A percentile compares a stretch with the other conserved stretches of the same genome.
These are phyloP conservation scores for Parambassis ranga DNA, from an alignment of 2,797 vertebrate species.

Conservation along the genomic window DNA sequence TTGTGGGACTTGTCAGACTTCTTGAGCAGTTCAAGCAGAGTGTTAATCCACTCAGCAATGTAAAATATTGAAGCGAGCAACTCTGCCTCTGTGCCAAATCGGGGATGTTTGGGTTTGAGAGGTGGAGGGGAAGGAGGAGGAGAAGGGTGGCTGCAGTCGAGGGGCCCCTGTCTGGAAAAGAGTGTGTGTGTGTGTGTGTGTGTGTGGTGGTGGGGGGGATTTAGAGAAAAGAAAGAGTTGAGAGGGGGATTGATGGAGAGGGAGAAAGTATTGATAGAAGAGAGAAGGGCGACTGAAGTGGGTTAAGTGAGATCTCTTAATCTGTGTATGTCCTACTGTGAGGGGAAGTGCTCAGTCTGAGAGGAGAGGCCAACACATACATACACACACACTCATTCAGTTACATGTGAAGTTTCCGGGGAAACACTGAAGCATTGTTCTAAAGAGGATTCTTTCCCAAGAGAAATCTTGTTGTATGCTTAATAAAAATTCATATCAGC, in stretches of 20 bases:
- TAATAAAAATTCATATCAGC: slow-evolving; percentile 17
- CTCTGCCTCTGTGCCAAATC: slow-evolving; percentile 9
- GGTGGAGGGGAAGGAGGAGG: neutral
- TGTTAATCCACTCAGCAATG: slow-evolving; percentile 41
- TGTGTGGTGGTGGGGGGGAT: slow-evolving; percentile 3
- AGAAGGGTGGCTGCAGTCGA: slow-evolving; percentile 11
- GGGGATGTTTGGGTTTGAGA: slow-evolving; percentile 58
- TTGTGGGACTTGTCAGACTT: neutral
- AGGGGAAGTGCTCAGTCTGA: slow-evolving; percentile 63
- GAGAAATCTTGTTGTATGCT: slow-evolving; percentile 18
- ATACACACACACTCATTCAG: slow-evolving; percentile 1
- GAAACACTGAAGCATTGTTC: slow-evolving; percentile 44
- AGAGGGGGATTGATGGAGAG: slow-evolving; percentile 35
- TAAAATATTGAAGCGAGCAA: slow-evolving; percentile 18
- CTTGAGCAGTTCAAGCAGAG: slow-evolving; percentile 9
- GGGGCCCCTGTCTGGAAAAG: slow-evolving; percentile 67
- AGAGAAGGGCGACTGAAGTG: slow-evolving; percentile 54
- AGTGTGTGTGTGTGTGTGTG: slow-evolving; percentile 5
- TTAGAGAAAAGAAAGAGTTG: slow-evolving; percentile 20
- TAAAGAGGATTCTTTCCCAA: slow-evolving; percentile 10
- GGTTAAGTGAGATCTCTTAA: slow-evolving; percentile 79
- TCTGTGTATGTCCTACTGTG: slow-evolving; percentile 70
- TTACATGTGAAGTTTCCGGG: slow-evolving; percentile 8
- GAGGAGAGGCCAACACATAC: slow-evolving; percentile 31
- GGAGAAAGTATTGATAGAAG: slow-evolving; percentile 57